Evolutionary conservation across 2,888 invertebrate genomes (phyloP).

Genomic region (Ectemnius continuus): DNA sequence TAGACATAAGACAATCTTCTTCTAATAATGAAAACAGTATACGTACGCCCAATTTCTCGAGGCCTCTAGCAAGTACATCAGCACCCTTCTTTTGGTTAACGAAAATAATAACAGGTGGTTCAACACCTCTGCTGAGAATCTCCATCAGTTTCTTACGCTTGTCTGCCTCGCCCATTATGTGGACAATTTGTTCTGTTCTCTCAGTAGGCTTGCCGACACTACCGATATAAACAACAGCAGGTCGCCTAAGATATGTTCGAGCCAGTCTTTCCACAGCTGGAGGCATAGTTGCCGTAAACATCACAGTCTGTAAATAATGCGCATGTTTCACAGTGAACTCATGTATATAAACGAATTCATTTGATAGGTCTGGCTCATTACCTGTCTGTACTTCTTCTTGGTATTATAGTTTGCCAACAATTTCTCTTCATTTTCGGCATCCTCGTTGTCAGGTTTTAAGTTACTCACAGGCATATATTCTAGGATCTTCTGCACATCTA

Average conservation of each 20-base stretch:
- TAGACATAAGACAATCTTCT: neutral
- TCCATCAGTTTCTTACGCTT: slow-evolving; percentile 98
- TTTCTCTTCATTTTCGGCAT: slow-evolving; percentile 96
- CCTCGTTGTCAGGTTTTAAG: slow-evolving; percentile 98
- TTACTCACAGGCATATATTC: slow-evolving; percentile 99
- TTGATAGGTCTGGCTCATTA: slow-evolving; percentile 58
- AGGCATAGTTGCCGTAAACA: slow-evolving; percentile 99
- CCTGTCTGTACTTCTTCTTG: slow-evolving; percentile 97
- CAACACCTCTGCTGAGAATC: slow-evolving; percentile 92
- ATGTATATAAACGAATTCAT: too few relatives aligned
- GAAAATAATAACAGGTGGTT: slow-evolving; percentile 99
- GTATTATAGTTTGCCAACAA: slow-evolving; percentile 95
- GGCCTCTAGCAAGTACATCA: slow-evolving; percentile 96
- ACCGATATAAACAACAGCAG: slow-evolving; percentile 98
- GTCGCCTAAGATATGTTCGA: slow-evolving; percentile 94
- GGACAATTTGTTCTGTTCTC: slow-evolving; percentile 97
- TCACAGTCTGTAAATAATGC: slow-evolving; percentile 88
- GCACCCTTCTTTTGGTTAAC: slow-evolving; percentile 99
- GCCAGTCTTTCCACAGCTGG: slow-evolving; percentile 98
- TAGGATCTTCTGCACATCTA: slow-evolving; percentile 96
- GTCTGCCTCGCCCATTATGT: slow-evolving; percentile 96
- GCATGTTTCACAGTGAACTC: neutral
- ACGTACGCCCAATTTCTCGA: slow-evolving; percentile 94
- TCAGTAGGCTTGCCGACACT: slow-evolving; percentile 98
- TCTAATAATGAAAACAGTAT: slow-evolving; percentile 13